phyloP scores from a whole-genome alignment of 2,797 vertebrate genomes.

The Onychomys arenicola region DNA sequence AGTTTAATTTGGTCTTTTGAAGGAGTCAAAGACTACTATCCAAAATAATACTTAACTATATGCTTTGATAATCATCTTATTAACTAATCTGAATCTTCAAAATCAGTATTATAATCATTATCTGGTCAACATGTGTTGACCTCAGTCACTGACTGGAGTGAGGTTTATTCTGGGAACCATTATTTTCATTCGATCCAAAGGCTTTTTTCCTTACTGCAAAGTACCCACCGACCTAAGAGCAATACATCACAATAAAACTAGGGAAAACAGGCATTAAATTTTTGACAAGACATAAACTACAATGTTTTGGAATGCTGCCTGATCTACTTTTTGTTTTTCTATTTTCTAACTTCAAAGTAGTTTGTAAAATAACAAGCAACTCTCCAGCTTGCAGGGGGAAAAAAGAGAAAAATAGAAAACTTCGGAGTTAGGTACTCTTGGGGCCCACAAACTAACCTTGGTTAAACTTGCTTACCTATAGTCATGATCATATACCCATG shows the following conservation, averaged over 20 bases:
- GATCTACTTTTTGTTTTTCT: slow-evolving; percentile 3
- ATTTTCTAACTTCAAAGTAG: not conserved
- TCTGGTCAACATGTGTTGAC: not conserved
- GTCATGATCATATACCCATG: not conserved
- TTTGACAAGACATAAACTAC: slow-evolving; percentile 18
- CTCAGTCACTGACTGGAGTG: not conserved
- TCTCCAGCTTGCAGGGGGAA: not conserved
- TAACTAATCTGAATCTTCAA: slow-evolving; percentile 40
- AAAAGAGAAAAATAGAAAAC: not conserved
- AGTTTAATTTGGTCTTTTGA: not conserved
- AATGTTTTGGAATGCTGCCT: slow-evolving; percentile 6
- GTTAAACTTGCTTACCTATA: not conserved
- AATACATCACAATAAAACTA: not conserved
- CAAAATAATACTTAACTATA: not conserved
- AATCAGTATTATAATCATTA: not conserved
- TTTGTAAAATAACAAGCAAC: slow-evolving; percentile 54
- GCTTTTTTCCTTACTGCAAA: not conserved
- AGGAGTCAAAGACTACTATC: not conserved
- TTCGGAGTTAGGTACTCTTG: not conserved
- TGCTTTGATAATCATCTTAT: slow-evolving; percentile 22
- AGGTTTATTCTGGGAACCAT: not conserved
- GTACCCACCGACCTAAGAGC: not conserved
- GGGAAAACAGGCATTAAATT: not conserved
- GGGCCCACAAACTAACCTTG: not conserved
- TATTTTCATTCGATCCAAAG: not conserved